Conservation (phyloP, 1,140 invertebrate genomes). For the Drosophila albomicans region DNA sequence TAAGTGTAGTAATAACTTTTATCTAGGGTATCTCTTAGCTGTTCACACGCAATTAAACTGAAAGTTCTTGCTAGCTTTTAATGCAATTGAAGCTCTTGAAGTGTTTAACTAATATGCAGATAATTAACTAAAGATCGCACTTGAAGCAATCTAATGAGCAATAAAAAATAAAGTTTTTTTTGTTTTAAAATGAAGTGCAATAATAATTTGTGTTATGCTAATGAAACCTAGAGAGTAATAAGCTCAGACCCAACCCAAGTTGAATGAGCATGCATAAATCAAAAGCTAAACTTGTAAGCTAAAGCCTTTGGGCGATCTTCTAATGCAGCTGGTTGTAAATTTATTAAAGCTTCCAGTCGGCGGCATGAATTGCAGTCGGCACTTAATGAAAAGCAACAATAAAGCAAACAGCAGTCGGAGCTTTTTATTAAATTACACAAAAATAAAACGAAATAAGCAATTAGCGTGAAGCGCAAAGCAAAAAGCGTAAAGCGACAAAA, state of each 20-base stretch:
- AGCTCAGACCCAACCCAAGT: background rate
- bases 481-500: slow-evolving; percentile 43
- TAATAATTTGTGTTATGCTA: slow-evolving; percentile 5
- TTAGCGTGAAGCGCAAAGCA: slow-evolving; percentile 43
- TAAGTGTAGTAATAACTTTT: no score
- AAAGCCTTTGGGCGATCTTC: slow-evolving; percentile 24
- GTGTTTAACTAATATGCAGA: slow-evolving; percentile 12
- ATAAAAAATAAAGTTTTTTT: background rate
- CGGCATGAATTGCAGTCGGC: slow-evolving; percentile 41
- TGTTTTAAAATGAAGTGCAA: slow-evolving; percentile 7
- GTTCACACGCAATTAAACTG: background rate
- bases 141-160: slow-evolving; percentile 21
- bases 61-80: background rate
- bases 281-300: background rate
- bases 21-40: background rate
- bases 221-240: background rate
- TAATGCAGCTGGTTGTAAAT: slow-evolving; percentile 39
- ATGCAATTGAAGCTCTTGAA: background rate
- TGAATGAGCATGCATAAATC: slow-evolving; percentile 32
- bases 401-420: slow-evolving; percentile 21
- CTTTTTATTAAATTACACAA: slow-evolving; percentile 54
- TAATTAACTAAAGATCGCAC: slow-evolving; percentile 20
- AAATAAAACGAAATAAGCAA: slow-evolving; percentile 47
- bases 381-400: slow-evolving; percentile 39
- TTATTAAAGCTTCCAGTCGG: slow-evolving; percentile 18